Evolutionary conservation across 2,888 invertebrate genomes (phyloP).

Genomic region (Papilio gigon): DNA sequence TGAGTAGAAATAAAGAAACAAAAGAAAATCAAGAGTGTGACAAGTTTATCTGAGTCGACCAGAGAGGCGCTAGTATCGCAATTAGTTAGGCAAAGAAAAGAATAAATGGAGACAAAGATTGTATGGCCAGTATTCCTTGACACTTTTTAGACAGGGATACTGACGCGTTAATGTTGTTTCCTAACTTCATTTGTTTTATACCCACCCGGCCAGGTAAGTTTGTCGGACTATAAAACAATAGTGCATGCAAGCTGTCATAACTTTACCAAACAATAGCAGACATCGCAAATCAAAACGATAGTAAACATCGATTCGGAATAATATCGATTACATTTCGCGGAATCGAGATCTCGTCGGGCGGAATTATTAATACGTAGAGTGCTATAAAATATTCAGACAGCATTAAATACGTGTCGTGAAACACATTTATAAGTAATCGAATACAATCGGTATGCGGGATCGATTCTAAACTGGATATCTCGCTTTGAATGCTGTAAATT

Average conservation of each 20-base stretch:
- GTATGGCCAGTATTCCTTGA: no score
- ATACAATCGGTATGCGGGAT: slow-evolving; percentile 72
- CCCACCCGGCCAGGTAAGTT: no score
- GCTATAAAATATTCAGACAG: slow-evolving; percentile 51
- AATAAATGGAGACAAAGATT: no score
- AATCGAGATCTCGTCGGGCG: slow-evolving; percentile 45
- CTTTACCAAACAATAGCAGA: not conserved
- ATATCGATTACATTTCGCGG: slow-evolving; percentile 67
- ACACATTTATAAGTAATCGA: slow-evolving; percentile 78
- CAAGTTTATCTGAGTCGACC: no score
- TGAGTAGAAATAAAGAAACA: no score
- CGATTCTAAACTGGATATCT: slow-evolving; percentile 65
- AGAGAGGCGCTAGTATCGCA: no score
- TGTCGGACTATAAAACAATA: not conserved
- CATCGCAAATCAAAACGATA: slow-evolving; percentile 24
- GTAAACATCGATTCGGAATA: slow-evolving; percentile 19
- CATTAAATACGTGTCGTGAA: slow-evolving; percentile 57
- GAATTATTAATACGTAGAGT: slow-evolving; percentile 51
- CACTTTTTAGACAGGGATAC: no score
- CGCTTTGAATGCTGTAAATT: slow-evolving; percentile 31
- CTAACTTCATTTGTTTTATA: no score
- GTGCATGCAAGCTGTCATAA: not conserved
- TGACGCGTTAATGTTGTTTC: no score
- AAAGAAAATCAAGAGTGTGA: no score
- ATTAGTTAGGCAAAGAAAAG: no score